phyloP scores from a whole-genome alignment of 1,140 invertebrate species.

The Hydropsyche tenuis region DNA sequence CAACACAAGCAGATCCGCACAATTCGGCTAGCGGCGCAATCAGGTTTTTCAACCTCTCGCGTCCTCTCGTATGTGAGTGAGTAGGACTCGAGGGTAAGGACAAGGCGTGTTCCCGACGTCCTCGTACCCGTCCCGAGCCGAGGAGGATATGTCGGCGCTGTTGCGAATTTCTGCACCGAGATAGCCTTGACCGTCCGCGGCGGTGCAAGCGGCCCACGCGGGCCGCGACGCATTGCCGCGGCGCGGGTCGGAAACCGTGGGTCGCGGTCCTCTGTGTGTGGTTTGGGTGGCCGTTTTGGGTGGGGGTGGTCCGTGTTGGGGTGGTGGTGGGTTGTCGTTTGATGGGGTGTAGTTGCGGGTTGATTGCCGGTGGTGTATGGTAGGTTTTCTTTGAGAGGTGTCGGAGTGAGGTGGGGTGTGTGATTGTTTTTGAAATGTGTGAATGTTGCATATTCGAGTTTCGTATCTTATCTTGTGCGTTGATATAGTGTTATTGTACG shows the following conservation, averaged over 20 bases:
- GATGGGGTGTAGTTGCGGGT: too few relatives aligned
- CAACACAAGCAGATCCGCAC: too few relatives aligned
- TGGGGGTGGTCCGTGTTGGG: too few relatives aligned
- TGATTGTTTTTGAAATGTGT: too few relatives aligned
- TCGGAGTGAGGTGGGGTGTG: too few relatives aligned
- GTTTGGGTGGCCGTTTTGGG: too few relatives aligned
- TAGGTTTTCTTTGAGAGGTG: too few relatives aligned
- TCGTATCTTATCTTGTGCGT: too few relatives aligned
- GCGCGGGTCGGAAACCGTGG: neutral
- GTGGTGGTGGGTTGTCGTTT: too few relatives aligned
- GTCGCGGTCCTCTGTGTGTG: neutral
- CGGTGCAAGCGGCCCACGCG: conserved; percentile 32
- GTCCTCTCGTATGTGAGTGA: neutral
- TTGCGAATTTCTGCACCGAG: conserved; percentile 24
- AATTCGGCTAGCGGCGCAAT: neutral
- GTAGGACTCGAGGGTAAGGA: neutral
- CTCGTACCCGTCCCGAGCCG: conserved; percentile 11
- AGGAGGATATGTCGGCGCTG: neutral
- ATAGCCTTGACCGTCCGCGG: conserved; percentile 33
- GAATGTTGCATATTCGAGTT: too few relatives aligned
- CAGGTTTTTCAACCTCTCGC: neutral
- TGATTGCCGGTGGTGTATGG: too few relatives aligned
- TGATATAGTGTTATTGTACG: too few relatives aligned
- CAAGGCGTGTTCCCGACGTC: conserved; percentile 12
- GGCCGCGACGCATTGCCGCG: neutral